Evolutionary conservation across 1,140 invertebrate species (phyloP), one percentile per base, ranked within the genome.

Genomic region (Aleiodes sp.): DNA sequence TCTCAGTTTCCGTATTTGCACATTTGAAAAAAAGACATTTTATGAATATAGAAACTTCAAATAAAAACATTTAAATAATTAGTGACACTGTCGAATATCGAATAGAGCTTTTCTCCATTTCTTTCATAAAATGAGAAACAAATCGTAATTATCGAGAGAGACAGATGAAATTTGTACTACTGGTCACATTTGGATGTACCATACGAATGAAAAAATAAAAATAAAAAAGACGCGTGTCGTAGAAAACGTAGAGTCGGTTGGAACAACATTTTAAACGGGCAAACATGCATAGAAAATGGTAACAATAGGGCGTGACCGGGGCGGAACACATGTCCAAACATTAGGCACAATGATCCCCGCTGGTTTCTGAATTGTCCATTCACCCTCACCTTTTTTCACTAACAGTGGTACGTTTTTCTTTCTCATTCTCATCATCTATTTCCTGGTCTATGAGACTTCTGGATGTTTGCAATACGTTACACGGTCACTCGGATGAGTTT

Each of bases 291-390:
- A 79, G 81, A 84, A 84, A 82, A 81, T 78, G 72, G 76, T 81
- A 82, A 85, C 84, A 86, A 85, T 69, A 84, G 80, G 84, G 84
- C 83, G 84, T 86, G 83, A 85, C 83, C 78, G 77, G 76, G 80
- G 83, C 82, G 83, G 82, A 86, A 86, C 85, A 86, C 82, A 86
- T 86, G 85, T 86, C 84, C 83, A 86, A 86, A 85, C 83, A 85
- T 82, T 76, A 76, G 75, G 70, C 73, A 86, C 84, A 86, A 86
- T 85, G 77, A 70, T 59, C 79, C 74, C 78, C 78, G 75, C 78
- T 76, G 73, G 80, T 81, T 75, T 39, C 70, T 78, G 78, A 79
- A 83, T 82, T 77, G 79, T 80, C 67, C 61, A 68, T 63, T 60
- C 68, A 61, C 59, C 59, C 24, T 41, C 29, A 33, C 52, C n/a